Conservation (phyloP, 1,140 invertebrate species). For the Drosophila obscura region DNA sequence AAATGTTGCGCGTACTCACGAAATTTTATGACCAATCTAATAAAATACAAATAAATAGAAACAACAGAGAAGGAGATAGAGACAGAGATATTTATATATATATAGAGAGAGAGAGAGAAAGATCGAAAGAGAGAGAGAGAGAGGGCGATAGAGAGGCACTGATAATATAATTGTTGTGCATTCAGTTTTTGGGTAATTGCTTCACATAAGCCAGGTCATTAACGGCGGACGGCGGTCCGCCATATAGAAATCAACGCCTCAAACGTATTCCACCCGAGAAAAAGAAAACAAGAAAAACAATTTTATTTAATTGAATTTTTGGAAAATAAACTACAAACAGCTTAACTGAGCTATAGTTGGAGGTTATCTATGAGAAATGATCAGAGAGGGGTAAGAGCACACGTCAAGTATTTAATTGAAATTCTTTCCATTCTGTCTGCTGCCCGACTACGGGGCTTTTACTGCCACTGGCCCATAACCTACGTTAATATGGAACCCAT, state of each 20-base stretch:
- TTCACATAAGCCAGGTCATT: slow-evolving; percentile 50
- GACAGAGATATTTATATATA: too few species aligned
- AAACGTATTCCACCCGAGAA: slow-evolving; percentile 1
- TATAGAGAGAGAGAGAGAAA: neutral
- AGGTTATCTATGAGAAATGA: slow-evolving; percentile 3
- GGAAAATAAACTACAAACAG: slow-evolving; percentile 12
- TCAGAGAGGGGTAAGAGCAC: neutral
- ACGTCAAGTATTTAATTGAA: slow-evolving; percentile 21
- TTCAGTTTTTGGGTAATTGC: slow-evolving; percentile 49
- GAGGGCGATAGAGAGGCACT: neutral
- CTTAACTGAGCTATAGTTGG: neutral
- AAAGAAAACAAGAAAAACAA: neutral
- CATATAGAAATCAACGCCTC: slow-evolving; percentile 26
- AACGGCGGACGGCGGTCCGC: slow-evolving; percentile 7
- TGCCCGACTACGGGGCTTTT: neutral
- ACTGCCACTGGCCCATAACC: slow-evolving; percentile 15
- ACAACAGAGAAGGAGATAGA: slow-evolving; percentile 8
- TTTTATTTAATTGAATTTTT: slow-evolving; percentile 24
- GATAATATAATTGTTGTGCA: slow-evolving; percentile 62
- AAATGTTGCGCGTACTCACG: slow-evolving; percentile 68
- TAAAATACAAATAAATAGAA: slow-evolving; percentile 30
- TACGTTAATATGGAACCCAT: slow-evolving; percentile 33
- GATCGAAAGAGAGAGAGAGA: neutral
- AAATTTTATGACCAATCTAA: slow-evolving; percentile 13
- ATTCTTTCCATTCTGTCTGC: slow-evolving; percentile 1